Conservation (phyloP, 2,797 vertebrate genomes). For the Pseudochirops cupreus region DNA sequence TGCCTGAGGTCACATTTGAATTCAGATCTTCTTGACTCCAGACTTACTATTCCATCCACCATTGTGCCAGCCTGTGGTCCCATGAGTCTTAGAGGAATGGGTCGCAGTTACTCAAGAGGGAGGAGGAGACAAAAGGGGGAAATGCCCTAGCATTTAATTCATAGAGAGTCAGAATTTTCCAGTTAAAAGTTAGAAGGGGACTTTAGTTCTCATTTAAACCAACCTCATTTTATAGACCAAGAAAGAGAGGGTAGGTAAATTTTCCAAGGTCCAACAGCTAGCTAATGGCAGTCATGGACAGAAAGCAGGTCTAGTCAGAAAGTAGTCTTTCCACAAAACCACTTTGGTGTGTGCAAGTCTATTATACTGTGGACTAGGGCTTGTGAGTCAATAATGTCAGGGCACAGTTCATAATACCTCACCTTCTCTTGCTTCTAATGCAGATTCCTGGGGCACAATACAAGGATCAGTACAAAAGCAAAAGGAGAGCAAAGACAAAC, state of each 20-base stretch:
- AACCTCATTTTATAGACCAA: not conserved
- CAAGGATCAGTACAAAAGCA: not conserved
- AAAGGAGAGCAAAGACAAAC: not conserved
- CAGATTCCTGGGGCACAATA: not conserved
- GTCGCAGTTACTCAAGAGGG: not conserved
- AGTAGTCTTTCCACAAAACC: not conserved
- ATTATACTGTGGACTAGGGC: not conserved
- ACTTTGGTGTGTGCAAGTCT: not conserved
- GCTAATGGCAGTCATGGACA: not conserved
- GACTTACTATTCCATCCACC: not conserved
- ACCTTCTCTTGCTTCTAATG: not conserved
- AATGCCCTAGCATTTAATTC: not conserved
- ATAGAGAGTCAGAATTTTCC: not conserved
- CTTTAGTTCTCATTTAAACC: not conserved
- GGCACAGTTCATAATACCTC: not conserved
- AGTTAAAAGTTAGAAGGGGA: not conserved
- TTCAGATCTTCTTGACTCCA: not conserved
- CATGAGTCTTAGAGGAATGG: not conserved
- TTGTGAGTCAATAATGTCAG: not conserved
- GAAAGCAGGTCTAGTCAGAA: not conserved
- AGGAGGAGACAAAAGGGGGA: not conserved
- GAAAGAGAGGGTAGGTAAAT: conserved; percentile 11
- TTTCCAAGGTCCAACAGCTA: not conserved
- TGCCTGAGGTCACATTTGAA: not conserved
- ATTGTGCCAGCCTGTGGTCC: not conserved